These are phyloP conservation scores for Catostylus mosaicus DNA, from an alignment of 30 jellyfish, hydroid and myxozoan genomes.

Conservation along the genomic window DNA sequence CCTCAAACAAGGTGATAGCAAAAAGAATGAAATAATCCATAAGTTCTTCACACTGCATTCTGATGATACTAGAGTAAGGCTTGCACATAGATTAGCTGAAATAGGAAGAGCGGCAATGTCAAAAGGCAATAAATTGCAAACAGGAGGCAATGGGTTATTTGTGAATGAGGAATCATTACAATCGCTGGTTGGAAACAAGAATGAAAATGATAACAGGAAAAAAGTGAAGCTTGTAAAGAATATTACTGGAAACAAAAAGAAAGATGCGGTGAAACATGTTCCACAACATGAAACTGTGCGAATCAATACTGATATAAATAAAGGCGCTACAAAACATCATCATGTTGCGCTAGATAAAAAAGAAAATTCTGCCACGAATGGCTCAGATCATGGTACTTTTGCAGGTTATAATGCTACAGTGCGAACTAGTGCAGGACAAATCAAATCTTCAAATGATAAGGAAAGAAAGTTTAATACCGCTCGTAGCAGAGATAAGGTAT, in stretches of 20 bases:
- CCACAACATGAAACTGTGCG: not conserved
- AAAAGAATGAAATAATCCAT: conserved; percentile 10
- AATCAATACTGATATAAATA: not conserved
- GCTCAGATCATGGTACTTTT: not conserved
- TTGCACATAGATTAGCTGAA: conserved; percentile 35
- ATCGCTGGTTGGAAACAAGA: not conserved
- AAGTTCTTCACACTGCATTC: conserved; percentile 51
- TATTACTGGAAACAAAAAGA: not conserved
- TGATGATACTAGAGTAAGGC: conserved; percentile 29
- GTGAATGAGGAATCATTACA: not conserved
- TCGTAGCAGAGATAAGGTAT: too few relatives aligned
- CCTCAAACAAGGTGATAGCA: not conserved
- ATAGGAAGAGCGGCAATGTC: conserved; percentile 76
- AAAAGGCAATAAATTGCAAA: conserved; percentile 28
- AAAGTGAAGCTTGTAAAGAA: not conserved
- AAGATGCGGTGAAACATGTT: not conserved
- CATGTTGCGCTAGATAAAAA: not conserved
- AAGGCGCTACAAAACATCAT: not conserved
- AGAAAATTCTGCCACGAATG: not conserved
- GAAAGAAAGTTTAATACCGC: too few relatives aligned
- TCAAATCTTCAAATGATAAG: not conserved
- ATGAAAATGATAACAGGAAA: not conserved
- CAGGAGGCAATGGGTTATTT: not conserved
- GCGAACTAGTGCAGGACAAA: not conserved
- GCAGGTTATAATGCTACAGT: too few relatives aligned